Conservation (phyloP, 2,797 vertebrate genomes). For the Tapera naevia region DNA sequence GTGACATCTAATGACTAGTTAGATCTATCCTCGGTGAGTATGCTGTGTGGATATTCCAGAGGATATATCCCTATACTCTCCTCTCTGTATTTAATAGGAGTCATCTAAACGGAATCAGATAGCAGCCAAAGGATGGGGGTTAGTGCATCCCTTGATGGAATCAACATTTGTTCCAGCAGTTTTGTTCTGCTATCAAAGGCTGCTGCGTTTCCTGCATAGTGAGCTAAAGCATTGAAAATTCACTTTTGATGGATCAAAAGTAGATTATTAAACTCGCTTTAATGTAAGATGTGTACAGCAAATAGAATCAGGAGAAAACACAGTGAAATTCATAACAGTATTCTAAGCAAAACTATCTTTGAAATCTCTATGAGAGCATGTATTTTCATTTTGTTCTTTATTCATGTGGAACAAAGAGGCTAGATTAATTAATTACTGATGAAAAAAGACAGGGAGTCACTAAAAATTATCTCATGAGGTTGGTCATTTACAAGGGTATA, state of each 20-base stretch:
- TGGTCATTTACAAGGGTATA: slow-evolving; percentile 21
- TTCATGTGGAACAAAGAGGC: slow-evolving; percentile 42
- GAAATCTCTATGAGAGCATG: slow-evolving; percentile 3
- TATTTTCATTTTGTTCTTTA: slow-evolving; percentile 51
- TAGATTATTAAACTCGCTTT: slow-evolving; percentile 45
- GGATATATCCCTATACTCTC: slow-evolving; percentile 67
- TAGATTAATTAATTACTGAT: slow-evolving; percentile 59
- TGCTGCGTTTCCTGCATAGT: slow-evolving; percentile 49
- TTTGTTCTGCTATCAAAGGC: slow-evolving; percentile 60
- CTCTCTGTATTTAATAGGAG: slow-evolving; percentile 61
- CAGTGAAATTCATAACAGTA: slow-evolving; percentile 11
- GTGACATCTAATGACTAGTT: slow-evolving; percentile 63
- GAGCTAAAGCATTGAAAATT: slow-evolving; percentile 39
- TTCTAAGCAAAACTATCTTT: slow-evolving; percentile 51
- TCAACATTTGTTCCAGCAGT: slow-evolving; percentile 42
- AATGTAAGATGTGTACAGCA: slow-evolving; percentile 38
- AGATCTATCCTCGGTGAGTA: slow-evolving; percentile 58
- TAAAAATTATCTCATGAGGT: slow-evolving; percentile 30
- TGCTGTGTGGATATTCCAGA: slow-evolving; percentile 64
- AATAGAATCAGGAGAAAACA: slow-evolving; percentile 42
- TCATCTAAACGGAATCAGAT: neutral
- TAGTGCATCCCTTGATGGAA: slow-evolving; percentile 30
- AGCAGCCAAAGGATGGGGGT: slow-evolving; percentile 16
- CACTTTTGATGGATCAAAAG: slow-evolving; percentile 51
- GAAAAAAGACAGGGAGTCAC: slow-evolving; percentile 43